Evolutionary conservation across 2,797 vertebrate species (phyloP).

Genomic region (Acropternis orthonyx): DNA sequence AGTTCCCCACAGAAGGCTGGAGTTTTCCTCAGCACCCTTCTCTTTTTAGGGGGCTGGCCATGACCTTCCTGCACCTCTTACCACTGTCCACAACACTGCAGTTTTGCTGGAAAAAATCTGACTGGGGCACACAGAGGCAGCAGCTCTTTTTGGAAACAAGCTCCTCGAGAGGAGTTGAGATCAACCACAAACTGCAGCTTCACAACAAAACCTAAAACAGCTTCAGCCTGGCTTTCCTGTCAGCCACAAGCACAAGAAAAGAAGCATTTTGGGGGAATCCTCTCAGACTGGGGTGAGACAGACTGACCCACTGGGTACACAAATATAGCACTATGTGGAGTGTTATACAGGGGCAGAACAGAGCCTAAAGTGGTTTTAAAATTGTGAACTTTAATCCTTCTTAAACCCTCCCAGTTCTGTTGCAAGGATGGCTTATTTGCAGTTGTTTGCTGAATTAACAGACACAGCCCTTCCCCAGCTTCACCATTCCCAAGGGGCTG

Average conservation of each 20-base stretch:
- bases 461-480: not conserved
- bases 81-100: not conserved
- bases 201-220: not conserved
- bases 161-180: not conserved
- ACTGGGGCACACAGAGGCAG: not conserved
- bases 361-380: not conserved
- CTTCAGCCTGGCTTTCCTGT: not conserved
- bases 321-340: not conserved
- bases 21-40: not conserved
- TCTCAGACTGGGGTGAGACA: not conserved
- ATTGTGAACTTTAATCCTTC: not conserved
- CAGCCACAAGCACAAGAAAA: not conserved
- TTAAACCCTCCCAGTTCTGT: not conserved
- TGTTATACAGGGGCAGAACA: not conserved
- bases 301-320: not conserved
- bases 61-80: not conserved
- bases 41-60: fast-evolving
- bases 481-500: not conserved
- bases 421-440: not conserved
- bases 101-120: not conserved
- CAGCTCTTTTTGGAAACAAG: not conserved
- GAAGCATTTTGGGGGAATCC: not conserved
- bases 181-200: slow-evolving; percentile 24
- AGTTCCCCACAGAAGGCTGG: not conserved
- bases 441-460: not conserved